Percentiles rank a stretch among this genome's conserved stretches.
Conservation (phyloP, 1,140 invertebrate species). For the Trachymyrmex septentrionalis region DNA sequence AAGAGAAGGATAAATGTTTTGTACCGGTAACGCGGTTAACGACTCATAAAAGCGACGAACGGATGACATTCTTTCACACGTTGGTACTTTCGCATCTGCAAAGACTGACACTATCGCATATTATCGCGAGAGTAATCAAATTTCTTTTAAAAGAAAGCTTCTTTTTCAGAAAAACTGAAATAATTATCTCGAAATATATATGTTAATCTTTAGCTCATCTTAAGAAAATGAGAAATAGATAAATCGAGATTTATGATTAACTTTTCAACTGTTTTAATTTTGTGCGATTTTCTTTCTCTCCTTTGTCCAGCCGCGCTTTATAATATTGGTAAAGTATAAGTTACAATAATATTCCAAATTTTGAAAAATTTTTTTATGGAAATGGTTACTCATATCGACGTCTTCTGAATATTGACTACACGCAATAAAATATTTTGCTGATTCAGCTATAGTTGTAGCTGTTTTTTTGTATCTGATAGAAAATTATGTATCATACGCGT, state of each 20-base stretch:
- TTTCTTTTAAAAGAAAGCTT: neutral
- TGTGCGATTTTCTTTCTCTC: neutral
- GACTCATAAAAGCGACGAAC: constrained; percentile 31
- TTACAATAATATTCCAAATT: neutral
- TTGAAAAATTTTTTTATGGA: no score
- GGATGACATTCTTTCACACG: neutral
- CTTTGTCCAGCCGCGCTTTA: neutral
- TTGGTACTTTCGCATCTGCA: constrained; percentile 9
- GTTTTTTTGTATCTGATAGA: no score
- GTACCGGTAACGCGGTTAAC: constrained; percentile 45
- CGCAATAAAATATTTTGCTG: no score
- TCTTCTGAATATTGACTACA: no score
- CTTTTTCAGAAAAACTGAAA: neutral
- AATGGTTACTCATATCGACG: no score
- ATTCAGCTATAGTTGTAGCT: no score
- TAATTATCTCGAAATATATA: neutral
- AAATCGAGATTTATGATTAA: neutral
- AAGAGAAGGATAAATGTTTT: constrained; percentile 51
- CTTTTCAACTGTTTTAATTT: neutral
- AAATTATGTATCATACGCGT: no score
- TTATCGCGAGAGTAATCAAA: neutral
- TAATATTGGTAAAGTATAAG: neutral
- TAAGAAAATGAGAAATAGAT: neutral
- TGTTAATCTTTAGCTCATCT: neutral
- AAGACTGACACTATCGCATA: neutral